Evolutionary conservation across 2,888 invertebrate genomes (phyloP), one percentile per base, ranked within the genome.

Genomic region (Oligia fasciuncula): DNA sequence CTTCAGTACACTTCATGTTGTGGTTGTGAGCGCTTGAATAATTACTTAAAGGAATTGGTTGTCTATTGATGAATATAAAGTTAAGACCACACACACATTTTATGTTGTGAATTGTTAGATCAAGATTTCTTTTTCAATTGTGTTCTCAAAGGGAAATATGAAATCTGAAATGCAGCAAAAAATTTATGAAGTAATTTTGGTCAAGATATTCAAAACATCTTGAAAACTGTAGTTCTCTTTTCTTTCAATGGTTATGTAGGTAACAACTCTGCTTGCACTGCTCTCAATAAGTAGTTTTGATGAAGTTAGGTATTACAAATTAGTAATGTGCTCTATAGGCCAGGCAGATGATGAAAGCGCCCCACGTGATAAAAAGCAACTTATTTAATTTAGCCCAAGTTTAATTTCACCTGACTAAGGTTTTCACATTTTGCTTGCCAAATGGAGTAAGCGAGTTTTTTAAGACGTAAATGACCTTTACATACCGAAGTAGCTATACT

Each of bases 41-140:
- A 82, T 81, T 81, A 81, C 77, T 82, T 82, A 77, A 46, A 68
- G 46, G 77, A 68, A 77, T 81, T 76, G 82, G 62, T 23, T 81
- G 71, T 67, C 9, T 81, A 70, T 66, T 67, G 81, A 71, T 81
- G 67, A 67, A 60, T 66, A 73, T 66, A 66, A 76, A 76, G n/a
- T 19, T 51, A 75, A 65, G 23, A 54, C 8, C 19, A 57, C 51
- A 51, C 9, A 23, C 14, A 67, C 1, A 40, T 73, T 79, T 74
- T 63, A 80, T 40, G 49, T 49, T 49, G 19, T 57, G 13, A 49
- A 63, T 74, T 80, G 40, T 23, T 14, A 46, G 13, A 68, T 68
- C n/a, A 54, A 63, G 17, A n/a, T 60, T 66, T 49, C 0, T 23
- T 66, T 72, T 49, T 35, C 17, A 63, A 70, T 71, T 19, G 23